These are phyloP conservation scores for Caenorhabditis japonica DNA, from an alignment of 2,888 invertebrate species.

Conservation along the genomic window DNA sequence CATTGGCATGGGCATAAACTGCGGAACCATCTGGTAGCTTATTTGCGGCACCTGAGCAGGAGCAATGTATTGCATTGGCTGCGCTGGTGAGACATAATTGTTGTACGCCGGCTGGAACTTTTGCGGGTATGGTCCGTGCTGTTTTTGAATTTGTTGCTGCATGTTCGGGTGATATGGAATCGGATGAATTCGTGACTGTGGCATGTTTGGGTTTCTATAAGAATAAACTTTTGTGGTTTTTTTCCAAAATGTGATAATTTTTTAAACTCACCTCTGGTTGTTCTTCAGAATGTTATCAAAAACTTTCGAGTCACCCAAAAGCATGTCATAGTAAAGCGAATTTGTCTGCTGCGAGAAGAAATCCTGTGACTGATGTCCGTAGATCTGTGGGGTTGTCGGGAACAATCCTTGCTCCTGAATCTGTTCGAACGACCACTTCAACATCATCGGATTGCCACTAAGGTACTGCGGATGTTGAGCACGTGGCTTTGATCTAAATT, in stretches of 20 bases:
- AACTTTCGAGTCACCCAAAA: conserved; percentile 12
- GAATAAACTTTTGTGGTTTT: background rate
- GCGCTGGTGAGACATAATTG: background rate
- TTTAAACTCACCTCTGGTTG: conserved; percentile 2
- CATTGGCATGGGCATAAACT: background rate
- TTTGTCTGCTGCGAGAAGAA: conserved; percentile 1
- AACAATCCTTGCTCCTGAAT: background rate
- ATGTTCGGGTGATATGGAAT: conserved; percentile 29
- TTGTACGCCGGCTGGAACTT: background rate
- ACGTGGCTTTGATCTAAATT: conserved; percentile 2
- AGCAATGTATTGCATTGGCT: background rate
- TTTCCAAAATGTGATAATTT: background rate
- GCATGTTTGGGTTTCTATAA: conserved; percentile 26
- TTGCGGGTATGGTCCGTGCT: background rate
- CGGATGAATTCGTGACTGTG: conserved; percentile 3
- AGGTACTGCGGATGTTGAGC: background rate
- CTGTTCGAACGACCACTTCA: background rate
- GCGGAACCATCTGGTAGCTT: background rate
- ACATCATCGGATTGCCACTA: conserved; percentile 10
- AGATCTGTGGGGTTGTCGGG: conserved; percentile 17
- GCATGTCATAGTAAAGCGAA: conserved; percentile 10
- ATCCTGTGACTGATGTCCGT: conserved; percentile 3
- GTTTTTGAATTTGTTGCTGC: conserved; percentile 3
- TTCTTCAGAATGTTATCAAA: conserved; percentile 4
- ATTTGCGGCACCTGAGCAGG: background rate